Conservation (phyloP, 2,797 vertebrate species). For the Lagocephalus sceleratus region DNA sequence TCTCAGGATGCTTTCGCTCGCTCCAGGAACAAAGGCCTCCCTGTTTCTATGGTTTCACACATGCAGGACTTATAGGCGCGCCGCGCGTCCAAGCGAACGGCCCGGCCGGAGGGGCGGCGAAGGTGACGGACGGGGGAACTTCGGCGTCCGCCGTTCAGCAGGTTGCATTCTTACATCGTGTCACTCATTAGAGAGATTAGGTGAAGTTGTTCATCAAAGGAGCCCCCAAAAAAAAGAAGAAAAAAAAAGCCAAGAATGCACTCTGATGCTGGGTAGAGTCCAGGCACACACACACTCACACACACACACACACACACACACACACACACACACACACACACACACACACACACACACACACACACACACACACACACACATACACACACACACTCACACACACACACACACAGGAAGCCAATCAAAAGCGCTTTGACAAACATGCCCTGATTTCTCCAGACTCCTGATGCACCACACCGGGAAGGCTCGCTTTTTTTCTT, state of each 20-base stretch:
- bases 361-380: slow-evolving; percentile 1
- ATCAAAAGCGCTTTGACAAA: slow-evolving; percentile 37
- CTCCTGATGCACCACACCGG: slow-evolving; percentile 27
- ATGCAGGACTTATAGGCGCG: slow-evolving; percentile 45
- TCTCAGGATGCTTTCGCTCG: slow-evolving; percentile 64
- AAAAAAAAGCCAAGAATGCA: slow-evolving; percentile 3
- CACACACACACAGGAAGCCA: slow-evolving; percentile 50
- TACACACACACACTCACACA: slow-evolving; percentile 6
- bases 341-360: slow-evolving; percentile 41
- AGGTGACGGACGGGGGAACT: slow-evolving; percentile 19
- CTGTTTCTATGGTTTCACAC: slow-evolving; percentile 76
- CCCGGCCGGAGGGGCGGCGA: slow-evolving; percentile 16
- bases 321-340: slow-evolving; percentile 7
- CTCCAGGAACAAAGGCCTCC: slow-evolving; percentile 68
- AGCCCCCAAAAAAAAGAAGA: too few species aligned
- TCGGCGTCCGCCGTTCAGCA: slow-evolving; percentile 7
- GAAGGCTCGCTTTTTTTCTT: slow-evolving; percentile 41
- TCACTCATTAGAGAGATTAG: slow-evolving; percentile 39
- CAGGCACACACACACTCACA: slow-evolving; percentile 9
- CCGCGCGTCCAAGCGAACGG: slow-evolving; percentile 52
- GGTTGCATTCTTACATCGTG: slow-evolving; percentile 28
- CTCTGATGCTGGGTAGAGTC: not conserved
- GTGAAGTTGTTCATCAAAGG: slow-evolving; percentile 22
- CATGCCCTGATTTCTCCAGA: slow-evolving; percentile 35
- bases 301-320: slow-evolving; percentile 1